Conservation (phyloP, 2,113 vertebrate species). For the Sarotherodon lohbergeri region DNA sequence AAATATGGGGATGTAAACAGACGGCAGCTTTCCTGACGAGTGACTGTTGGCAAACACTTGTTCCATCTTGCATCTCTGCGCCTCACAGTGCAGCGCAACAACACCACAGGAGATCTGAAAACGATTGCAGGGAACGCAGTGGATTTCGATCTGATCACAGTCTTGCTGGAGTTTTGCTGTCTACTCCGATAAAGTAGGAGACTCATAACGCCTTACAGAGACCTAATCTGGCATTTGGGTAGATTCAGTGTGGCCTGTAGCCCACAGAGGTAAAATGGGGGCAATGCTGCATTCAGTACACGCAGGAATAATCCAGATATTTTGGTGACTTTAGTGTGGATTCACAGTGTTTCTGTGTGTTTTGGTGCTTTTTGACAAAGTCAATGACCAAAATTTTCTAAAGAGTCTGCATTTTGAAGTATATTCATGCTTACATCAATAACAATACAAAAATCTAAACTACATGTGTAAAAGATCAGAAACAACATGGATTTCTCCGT, state of each 20-base stretch:
- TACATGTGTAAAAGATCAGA: not conserved
- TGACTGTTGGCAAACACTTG: not conserved
- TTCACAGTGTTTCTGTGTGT: not conserved
- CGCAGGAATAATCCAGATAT: not conserved
- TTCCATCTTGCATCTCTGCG: not conserved
- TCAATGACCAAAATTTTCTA: not conserved
- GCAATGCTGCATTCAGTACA: constrained; percentile 28
- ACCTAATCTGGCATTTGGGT: constrained; percentile 17
- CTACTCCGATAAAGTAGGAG: not conserved
- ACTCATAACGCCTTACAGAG: not conserved
- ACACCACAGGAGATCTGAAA: not conserved
- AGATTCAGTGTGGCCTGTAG: not conserved
- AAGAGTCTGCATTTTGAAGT: not conserved
- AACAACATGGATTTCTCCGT: not conserved
- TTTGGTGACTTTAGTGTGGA: not conserved
- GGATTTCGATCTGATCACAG: not conserved
- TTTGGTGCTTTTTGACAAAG: not conserved
- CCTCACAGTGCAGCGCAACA: not conserved
- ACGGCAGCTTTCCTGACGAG: not conserved
- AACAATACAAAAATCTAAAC: not conserved
- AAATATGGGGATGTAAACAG: not conserved
- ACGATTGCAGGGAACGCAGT: not conserved
- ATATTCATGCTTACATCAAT: not conserved
- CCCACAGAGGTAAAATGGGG: constrained; percentile 19
- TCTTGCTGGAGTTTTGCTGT: not conserved